Base-by-base conservation (phyloP, 2,888 invertebrate species). In the Drosophila ustulata region DNA sequence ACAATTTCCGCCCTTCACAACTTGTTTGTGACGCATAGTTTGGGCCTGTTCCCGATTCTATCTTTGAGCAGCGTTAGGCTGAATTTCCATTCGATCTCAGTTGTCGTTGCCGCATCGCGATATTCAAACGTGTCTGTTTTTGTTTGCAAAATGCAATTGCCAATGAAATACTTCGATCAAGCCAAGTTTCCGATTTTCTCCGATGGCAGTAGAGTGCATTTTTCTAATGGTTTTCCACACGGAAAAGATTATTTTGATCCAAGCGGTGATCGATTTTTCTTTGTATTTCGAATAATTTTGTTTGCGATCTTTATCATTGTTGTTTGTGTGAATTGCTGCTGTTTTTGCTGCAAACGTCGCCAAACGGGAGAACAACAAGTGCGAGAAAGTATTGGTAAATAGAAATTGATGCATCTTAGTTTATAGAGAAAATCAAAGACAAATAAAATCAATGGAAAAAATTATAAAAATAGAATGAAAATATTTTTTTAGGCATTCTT, bases 101-200 rank as follows among this genome's bases (percentile, higher is more conserved):
- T 76, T 61, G 2, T 18, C 6, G 4, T 46, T 28, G 4, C 50
- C 28, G 52, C 18, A 28, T 75, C 43, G 63, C 45, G 3, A n/a
- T 32, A 51, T 18, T 52, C 9, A 46, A 59, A 71, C 46, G 67
- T 57, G 46, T 49, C 9, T 5, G 13, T 18, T 1, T 18, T 18
- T 18, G 18, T 9, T 34, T 2, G 3, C 7, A 56, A 13, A 30
- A 49, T 58, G 47, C 34, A 41, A 32, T 0, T 6, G 11, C 32
- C 18, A 18, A 18, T 18, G 0, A 18, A 18, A 18, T 18, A 18
- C 9, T 11, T 28, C 13, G 63, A 56, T 41, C 2, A 4, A 32
- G 11, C 18, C 18, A 18, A 18, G 18, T 18, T 34, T 56, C 46
- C 56, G 45, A 18, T 46, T 47, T 18, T 18, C 18, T 25, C 11